Evolutionary conservation across 2,888 invertebrate genomes (phyloP), one percentile per base, ranked within the genome.

Genomic region (Campopleginae sp.): DNA sequence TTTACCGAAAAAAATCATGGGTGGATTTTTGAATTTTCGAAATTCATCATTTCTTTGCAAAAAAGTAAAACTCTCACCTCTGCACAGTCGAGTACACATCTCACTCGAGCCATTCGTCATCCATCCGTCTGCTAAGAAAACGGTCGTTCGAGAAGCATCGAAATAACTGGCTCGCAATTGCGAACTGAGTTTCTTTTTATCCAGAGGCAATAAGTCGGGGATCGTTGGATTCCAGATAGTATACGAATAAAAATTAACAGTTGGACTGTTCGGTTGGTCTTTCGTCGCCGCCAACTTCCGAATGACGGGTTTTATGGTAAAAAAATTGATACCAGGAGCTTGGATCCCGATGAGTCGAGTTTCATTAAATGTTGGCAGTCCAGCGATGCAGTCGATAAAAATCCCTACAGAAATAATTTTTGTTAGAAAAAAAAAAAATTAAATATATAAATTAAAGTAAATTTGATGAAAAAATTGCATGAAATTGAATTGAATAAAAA

Each of bases 71-170:
- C n/a, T n/a, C 68, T 75, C 23, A 80, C 80, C 80, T 2, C 75
- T 31, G 7, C 74, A 58, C n/a, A 80, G 68, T 19, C 66, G 74
- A 14, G 46, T 61, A 46, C 75, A 75, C 10, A 65, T 10, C 7
- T 14, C 5, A 54, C 75, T 66, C 7, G 33, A 17, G 1, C 58
- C 74, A 46, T 38, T 23, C 33, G 44, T 19, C 10, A 68, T 2
- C 58, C 38, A 75, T 33, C 80, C 75, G 23, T 81, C 75, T 33
- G 80, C 61, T 0, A 75, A 23, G 19, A 81, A 68, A 75, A 46
- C 1, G 23, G 80, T 81, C 23, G 4, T 12, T 54, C 48, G 68
- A 2, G 0, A 1, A 42, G 38, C n/a, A 51, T 74, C 44, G 42
- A 54, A 72, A 23, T 72, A 19, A 33, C 31, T 33, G 2, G 10